phyloP scores from a whole-genome alignment of 2,113 vertebrate genomes.

The Synodontis membranacea region DNA sequence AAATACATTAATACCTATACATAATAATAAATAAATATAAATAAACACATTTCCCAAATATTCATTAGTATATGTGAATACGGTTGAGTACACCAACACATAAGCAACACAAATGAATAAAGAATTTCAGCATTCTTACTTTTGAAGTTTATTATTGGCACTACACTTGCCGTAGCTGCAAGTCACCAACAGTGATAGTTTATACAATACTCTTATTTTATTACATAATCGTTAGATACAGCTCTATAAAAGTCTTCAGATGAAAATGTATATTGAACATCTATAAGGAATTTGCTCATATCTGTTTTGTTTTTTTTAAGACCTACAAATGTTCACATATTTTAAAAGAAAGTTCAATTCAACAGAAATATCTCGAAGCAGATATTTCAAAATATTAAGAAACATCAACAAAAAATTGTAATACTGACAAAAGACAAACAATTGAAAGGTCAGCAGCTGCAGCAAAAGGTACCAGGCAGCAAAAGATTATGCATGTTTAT shows the following conservation, averaged over 20 bases:
- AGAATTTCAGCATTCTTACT: background rate
- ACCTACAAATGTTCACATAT: conserved; percentile 10
- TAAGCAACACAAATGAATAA: background rate
- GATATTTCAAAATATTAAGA: background rate
- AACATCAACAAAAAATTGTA: background rate
- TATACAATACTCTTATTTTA: conserved; percentile 1
- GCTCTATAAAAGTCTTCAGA: background rate
- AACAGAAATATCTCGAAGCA: conserved; percentile 39
- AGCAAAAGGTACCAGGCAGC: background rate
- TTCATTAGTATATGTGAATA: background rate
- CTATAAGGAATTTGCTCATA: background rate
- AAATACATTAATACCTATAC: no score
- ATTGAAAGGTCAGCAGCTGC: background rate
- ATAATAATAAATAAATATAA: no score
- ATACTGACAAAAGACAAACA: background rate
- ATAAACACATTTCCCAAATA: background rate
- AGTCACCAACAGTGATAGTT: background rate
- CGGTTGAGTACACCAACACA: background rate
- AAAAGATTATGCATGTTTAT: background rate
- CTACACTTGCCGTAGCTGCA: background rate
- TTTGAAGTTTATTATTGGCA: background rate
- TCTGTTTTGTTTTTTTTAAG: conserved; percentile 23
- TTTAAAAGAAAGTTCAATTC: conserved; percentile 23
- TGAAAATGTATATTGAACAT: background rate
- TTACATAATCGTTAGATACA: background rate